Base-by-base conservation (phyloP, 2,888 invertebrate genomes). In the Lasioglossum vierecki region DNA sequence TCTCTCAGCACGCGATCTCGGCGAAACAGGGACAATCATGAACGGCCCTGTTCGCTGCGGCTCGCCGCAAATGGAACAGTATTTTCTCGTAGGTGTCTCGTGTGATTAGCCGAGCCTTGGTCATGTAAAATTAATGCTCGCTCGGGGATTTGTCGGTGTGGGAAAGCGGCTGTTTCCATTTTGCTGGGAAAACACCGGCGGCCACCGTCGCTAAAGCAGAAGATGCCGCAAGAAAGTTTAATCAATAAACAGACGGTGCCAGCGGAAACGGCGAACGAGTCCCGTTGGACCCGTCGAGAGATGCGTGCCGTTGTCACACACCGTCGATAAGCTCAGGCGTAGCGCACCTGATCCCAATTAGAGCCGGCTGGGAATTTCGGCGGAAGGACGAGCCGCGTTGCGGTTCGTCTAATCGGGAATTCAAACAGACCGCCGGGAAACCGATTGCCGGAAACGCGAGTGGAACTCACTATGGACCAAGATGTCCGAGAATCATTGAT, bases 301-400 rank as follows among this genome's bases (percentile, higher is more conserved):
- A 73, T 57, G 88, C 41, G 70, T 73, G 66, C 80, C 83, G 74
- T 87, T 88, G 84, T 71, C 68, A 49, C 44, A 11, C 57, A n/a
- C 57, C n/a, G 79, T 68, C 74, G 82, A 76, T 84, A 87, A 88
- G 70, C 68, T 57, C 35, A 2, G 60, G 49, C n/a, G 60, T 76
- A 76, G 81, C 76, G 79, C 76, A 53, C 15, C 68, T 49, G 79
- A 39, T 73, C 60, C 60, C 39, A 41, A 70, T 41, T 41, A 39
- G 41, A 70, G 41, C n/a, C 39, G 22, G 22, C 22, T 68, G 68
- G 22, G 70, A 70, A 70, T 70, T 70, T 70, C 41, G 41, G 70
- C 53, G 15, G 35, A 26, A 15, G n/a, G 35, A 71, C 68, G 63
- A 60, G 22, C 35, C n/a, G 30, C 46, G 70, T 18, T 49, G 30